phyloP scores from a whole-genome alignment of 2,113 vertebrate genomes.

The Benitochromis conjunctus region DNA sequence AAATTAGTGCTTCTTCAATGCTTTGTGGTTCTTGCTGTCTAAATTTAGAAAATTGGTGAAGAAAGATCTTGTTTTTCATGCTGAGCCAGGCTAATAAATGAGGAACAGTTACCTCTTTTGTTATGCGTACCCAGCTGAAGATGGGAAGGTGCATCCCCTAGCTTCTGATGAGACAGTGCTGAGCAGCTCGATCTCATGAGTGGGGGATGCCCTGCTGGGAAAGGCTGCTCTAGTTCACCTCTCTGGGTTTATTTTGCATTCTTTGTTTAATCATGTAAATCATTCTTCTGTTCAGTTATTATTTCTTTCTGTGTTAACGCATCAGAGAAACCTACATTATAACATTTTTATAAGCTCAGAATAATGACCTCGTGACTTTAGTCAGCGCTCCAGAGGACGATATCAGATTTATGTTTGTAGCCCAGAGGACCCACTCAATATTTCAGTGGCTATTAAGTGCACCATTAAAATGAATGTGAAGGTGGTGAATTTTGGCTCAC shows the following conservation, averaged over 20 bases:
- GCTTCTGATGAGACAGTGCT: neutral
- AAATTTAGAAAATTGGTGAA: neutral
- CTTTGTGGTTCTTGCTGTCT: neutral
- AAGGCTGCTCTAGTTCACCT: neutral
- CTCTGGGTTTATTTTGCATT: neutral
- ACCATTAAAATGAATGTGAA: constrained; percentile 17
- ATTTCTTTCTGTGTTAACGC: neutral
- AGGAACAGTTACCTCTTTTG: neutral
- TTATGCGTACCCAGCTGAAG: neutral
- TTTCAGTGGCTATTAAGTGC: constrained; percentile 34
- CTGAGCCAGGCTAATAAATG: neutral
- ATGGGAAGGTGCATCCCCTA: neutral
- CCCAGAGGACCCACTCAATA: neutral
- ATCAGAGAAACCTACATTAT: neutral
- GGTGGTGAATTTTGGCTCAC: neutral
- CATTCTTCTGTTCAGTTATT: neutral
- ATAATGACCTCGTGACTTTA: neutral
- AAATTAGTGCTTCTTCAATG: constrained; percentile 26
- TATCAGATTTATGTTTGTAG: neutral
- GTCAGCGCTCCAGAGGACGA: neutral
- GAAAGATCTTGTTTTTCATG: neutral
- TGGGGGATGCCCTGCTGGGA: neutral
- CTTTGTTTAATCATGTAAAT: neutral
- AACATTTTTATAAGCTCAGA: neutral
- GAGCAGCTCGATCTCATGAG: neutral